Evolutionary conservation across 2,888 invertebrate species (phyloP), one percentile per base, ranked within the genome.

Genomic region (Trichogramma dendrolimi): DNA sequence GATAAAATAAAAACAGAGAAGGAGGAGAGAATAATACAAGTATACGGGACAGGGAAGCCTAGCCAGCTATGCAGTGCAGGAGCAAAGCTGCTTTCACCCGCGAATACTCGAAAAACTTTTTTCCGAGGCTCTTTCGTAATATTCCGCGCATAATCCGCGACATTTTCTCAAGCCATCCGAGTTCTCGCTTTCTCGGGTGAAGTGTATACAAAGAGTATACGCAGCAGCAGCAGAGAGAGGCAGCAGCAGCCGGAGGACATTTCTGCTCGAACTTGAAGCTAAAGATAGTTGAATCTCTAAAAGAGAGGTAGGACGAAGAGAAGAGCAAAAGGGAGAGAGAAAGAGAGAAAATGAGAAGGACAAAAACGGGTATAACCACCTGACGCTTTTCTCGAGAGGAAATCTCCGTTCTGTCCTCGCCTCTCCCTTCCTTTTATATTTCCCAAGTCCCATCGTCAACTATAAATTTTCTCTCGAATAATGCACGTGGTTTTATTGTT

Each of bases 131-230:
- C 53, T 27, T 47, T 50, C 52, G 47, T 58, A 51, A 55, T 62
- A 62, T 62, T 62, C 56, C 54, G 57, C 60, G 63, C 63, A 63
- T 63, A 63, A 60, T 63, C 60, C 60, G 60, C 63, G 57, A 60
- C 58, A 50, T 63, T 63, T 27, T 51, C 39, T 52, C 53, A 50
- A 61, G 61, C 50, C 57, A 58, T 62, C 62, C 58, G 55, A 54
- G 44, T 3, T 27, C 27, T 27, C 27, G 39, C 48, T 57, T 39
- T 43, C 43, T 38, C 40, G 5, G 6, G 48, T 4, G 48, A 14
- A 6, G 5, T n/a, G n/a, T 51, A 38, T 27, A 27, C 27, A 27
- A 27, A 27, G 27, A 27, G 27, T 27, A 27, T 27, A 27, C 27
- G 27, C 27, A 27, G 27, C 14, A 14, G 14, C 14, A 14, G 14